Evolutionary conservation across 2,888 invertebrate species (phyloP).

Genomic region (Trichopoda pennipes): DNA sequence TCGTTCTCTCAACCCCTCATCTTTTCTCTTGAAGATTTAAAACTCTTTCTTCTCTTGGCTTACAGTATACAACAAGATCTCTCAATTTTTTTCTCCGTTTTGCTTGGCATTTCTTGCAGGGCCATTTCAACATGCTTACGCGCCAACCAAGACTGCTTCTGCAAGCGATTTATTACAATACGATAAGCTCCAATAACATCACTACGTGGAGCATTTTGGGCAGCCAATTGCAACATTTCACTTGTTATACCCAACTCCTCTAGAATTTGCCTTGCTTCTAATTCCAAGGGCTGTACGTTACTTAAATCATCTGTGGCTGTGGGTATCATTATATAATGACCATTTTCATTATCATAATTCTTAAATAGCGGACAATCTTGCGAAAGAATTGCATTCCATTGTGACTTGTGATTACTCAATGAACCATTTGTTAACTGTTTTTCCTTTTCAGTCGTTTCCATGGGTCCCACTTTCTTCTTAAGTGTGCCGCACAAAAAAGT

Average conservation of each 20-base stretch:
- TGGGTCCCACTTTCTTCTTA: constrained; percentile 80
- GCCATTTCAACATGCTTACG: constrained; percentile 80
- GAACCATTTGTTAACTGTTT: constrained; percentile 75
- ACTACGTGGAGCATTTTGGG: constrained; percentile 84
- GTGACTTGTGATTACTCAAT: constrained; percentile 70
- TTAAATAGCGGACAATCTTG: constrained; percentile 78
- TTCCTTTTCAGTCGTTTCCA: constrained; percentile 78
- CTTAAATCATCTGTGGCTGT: constrained; percentile 79
- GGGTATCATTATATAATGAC: constrained; percentile 81
- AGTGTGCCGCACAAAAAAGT: constrained; percentile 79
- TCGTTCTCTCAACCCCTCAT: no score
- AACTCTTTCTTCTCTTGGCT: constrained; percentile 48
- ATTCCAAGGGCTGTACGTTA: constrained; percentile 81
- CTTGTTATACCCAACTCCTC: constrained; percentile 84
- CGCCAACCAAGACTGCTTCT: constrained; percentile 81
- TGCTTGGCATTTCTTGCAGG: constrained; percentile 77
- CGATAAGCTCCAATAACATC: constrained; percentile 87
- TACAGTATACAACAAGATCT: constrained; percentile 78
- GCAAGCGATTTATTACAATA: constrained; percentile 84
- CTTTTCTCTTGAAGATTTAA: neutral
- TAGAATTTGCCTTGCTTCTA: constrained; percentile 82
- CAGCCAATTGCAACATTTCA: constrained; percentile 83
- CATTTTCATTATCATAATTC: constrained; percentile 81
- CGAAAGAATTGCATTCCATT: constrained; percentile 76
- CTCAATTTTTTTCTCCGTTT: constrained; percentile 76